These are phyloP conservation scores for Agriopis marginaria DNA, from an alignment of 2,888 invertebrate genomes.

Conservation along the genomic window DNA sequence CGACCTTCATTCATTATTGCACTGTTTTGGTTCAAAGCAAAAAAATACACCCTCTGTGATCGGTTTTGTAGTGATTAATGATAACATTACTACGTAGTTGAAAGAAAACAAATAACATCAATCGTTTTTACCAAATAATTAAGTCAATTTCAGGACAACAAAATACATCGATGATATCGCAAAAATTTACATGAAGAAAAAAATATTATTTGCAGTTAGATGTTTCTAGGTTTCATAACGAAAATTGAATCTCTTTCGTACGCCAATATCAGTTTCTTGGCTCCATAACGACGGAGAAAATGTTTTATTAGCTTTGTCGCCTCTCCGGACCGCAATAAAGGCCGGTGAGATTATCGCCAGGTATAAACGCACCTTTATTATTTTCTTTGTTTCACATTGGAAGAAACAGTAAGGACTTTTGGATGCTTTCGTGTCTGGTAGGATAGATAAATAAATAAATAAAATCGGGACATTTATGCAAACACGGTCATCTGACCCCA, in stretches of 20 bases:
- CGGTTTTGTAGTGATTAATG: too few species aligned
- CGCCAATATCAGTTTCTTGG: slow-evolving; percentile 63
- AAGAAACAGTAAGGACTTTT: slow-evolving; percentile 23
- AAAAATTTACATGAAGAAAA: background rate
- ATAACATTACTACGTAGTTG: too few species aligned
- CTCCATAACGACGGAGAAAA: slow-evolving; percentile 59
- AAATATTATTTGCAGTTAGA: background rate
- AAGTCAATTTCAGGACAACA: too few species aligned
- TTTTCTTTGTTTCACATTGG: slow-evolving; percentile 59
- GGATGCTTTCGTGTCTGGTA: too few species aligned
- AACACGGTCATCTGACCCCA: too few species aligned
- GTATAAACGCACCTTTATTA: slow-evolving; percentile 58
- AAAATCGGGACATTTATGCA: background rate
- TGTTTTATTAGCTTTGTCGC: slow-evolving; percentile 65
- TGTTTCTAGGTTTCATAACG: slow-evolving; percentile 31
- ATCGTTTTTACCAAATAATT: background rate
- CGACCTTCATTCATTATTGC: too few species aligned
- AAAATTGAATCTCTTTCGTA: slow-evolving; percentile 58
- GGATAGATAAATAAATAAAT: background rate
- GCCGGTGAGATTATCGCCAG: slow-evolving; percentile 42
- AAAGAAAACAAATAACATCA: too few species aligned
- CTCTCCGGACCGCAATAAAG: slow-evolving; percentile 60
- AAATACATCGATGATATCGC: too few species aligned
- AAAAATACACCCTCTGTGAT: too few species aligned
- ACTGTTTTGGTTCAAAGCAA: too few species aligned